phyloP scores from a whole-genome alignment of 2,113 vertebrate genomes.

The Todiramphus saurophagus region DNA sequence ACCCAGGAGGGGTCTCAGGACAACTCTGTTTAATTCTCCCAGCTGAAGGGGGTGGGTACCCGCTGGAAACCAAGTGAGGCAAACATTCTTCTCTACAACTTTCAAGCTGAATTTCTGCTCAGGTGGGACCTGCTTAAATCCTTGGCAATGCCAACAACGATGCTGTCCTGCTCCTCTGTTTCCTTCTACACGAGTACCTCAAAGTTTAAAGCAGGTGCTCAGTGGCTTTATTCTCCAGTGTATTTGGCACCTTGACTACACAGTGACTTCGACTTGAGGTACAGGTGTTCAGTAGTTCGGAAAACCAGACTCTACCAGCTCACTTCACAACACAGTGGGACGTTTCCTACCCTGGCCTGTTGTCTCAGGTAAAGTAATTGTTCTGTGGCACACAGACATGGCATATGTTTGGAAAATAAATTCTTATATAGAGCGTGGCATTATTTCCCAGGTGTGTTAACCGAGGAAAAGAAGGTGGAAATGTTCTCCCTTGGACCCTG shows the following conservation, averaged over 20 bases:
- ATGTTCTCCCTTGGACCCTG: neutral
- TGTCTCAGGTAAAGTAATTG: neutral
- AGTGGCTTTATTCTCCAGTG: neutral
- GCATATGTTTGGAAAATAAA: neutral
- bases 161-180: neutral
- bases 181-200: neutral
- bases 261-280: neutral
- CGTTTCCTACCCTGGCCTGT: neutral
- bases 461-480: neutral
- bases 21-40: neutral
- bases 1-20: neutral
- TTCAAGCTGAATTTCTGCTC: neutral
- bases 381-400: neutral
- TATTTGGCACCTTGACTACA: neutral
- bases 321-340: neutral
- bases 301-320: neutral
- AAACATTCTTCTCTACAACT: neutral
- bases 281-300: neutral
- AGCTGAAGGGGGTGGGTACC: neutral
- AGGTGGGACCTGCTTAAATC: neutral
- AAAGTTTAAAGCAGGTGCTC: neutral
- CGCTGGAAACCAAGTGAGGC: neutral
- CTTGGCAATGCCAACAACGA: neutral
- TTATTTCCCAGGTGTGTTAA: neutral
- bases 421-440: neutral